These are phyloP conservation scores for Suillia variegata DNA, from an alignment of 2,888 invertebrate species.

Conservation along the genomic window DNA sequence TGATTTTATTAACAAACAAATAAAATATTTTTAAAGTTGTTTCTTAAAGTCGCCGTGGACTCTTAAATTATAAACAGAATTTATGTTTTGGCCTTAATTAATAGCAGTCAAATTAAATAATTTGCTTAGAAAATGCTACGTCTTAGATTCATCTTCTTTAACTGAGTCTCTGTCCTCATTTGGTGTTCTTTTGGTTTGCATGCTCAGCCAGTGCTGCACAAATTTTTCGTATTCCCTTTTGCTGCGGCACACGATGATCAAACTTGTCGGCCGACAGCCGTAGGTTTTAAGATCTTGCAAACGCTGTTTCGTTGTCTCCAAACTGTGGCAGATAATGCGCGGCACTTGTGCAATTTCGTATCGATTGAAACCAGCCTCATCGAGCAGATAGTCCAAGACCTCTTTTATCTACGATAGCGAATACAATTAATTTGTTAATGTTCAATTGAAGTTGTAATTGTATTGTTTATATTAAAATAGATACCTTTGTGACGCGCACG, in stretches of 20 bases:
- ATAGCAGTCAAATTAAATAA: no score
- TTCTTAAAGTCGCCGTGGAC: no score
- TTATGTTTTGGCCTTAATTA: no score
- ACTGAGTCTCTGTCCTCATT: no score
- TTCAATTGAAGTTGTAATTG: background rate
- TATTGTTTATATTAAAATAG: background rate
- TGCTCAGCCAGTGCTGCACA: slow-evolving; percentile 53
- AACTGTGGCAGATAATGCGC: slow-evolving; percentile 65
- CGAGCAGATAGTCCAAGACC: slow-evolving; percentile 66
- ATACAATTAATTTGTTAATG: background rate
- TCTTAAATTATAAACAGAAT: no score
- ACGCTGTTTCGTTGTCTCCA: slow-evolving; percentile 65
- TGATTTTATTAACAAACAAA: no score
- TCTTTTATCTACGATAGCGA: slow-evolving; percentile 63
- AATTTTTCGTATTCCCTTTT: slow-evolving; percentile 65
- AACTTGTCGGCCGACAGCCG: slow-evolving; percentile 63
- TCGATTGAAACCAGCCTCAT: slow-evolving; percentile 63
- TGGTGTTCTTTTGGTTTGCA: no score
- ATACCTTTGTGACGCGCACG: slow-evolving; percentile 66
- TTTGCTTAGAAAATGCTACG: no score
- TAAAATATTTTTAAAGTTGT: no score
- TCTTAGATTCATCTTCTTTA: no score
- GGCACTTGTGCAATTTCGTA: slow-evolving; percentile 65
- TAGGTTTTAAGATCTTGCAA: slow-evolving; percentile 62
- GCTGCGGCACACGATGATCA: slow-evolving; percentile 66